Base-by-base conservation (phyloP, 2,113 vertebrate species). In the Ictidomys tridecemlineatus region DNA sequence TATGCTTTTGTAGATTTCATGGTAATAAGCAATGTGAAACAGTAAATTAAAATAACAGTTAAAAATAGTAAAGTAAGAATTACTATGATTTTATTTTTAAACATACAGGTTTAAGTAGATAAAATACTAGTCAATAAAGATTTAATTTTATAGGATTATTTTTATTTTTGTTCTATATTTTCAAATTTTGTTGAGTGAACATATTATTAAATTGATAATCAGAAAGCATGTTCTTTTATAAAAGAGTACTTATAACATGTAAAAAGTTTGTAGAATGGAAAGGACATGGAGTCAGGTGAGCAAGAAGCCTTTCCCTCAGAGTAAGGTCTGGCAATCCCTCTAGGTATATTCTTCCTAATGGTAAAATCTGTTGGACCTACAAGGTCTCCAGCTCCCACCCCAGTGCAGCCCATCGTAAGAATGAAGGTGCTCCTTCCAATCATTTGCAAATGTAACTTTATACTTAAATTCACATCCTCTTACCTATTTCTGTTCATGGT, bases 111-210 rank as follows among this genome's bases (percentile, higher is more conserved):
- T 11, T 91, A 30, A 90, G 67, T 37, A 84, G 88, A 34, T 63
- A 80, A 93, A 79, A 93, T 67, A 61, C 30, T 67, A 48, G 39
- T 58, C 85, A 78, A 87, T 14, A 42, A 73, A 65, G 77, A 85
- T 37, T 53, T 56, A 28, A 26, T 12, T 32, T 73, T 70, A 56
- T 32, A 61, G 9, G 3, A 18, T 39, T 74, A 18, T 53, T 53
- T 92, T 94, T 87, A 89, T 45, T 45, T 70, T 87, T 48, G 28
- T 78, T 89, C 9, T 51, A 32, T 4, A 87, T 58, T 92, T 89
- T 82, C 30, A 77, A 63, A 39, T 85, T 84, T 89, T 95, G 34
- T 39, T 91, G 53, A 90, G 5, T 42, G 45, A 34, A 80, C 16
- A 89, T 51, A 24, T 48, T 56, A 61, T 32, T 56, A 74, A 45